Evolutionary conservation across 2,113 vertebrate genomes (phyloP).

Genomic region (Myotis lucifugus): DNA sequence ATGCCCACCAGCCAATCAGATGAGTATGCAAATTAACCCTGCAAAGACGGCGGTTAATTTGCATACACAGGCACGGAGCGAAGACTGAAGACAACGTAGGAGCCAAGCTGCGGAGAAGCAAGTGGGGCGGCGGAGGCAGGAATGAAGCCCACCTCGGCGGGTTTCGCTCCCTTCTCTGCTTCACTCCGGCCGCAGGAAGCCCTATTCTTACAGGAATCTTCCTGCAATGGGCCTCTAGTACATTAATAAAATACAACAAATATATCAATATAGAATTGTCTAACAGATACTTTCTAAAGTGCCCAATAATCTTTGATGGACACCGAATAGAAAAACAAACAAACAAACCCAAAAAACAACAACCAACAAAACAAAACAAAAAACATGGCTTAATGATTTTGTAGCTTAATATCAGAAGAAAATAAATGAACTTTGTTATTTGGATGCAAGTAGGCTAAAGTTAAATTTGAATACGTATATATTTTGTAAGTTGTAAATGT

Average conservation of each 20-base stretch:
- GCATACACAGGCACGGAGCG: too few species aligned
- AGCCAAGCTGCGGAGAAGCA: too few species aligned
- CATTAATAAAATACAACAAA: not conserved
- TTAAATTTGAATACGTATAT: not conserved
- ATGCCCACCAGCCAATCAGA: too few species aligned
- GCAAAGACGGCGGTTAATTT: too few species aligned
- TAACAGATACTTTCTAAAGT: not conserved
- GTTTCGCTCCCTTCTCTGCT: too few species aligned
- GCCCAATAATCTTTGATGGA: not conserved
- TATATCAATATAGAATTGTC: not conserved
- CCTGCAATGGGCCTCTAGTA: not conserved
- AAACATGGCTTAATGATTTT: not conserved
- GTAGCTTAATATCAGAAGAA: not conserved
- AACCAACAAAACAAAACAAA: not conserved
- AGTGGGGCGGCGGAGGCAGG: rapidly evolving
- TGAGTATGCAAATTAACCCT: too few species aligned
- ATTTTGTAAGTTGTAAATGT: not conserved
- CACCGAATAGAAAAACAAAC: not conserved
- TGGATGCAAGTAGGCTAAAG: not conserved
- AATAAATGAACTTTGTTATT: not conserved
- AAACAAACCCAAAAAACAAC: too few species aligned
- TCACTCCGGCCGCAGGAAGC: too few species aligned
- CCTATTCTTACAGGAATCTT: too few species aligned
- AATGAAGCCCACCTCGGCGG: too few species aligned
- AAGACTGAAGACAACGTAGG: too few species aligned